These are phyloP conservation scores for Phodopus roborovskii DNA, from an alignment of 2,113 vertebrate genomes.

Conservation along the genomic window DNA sequence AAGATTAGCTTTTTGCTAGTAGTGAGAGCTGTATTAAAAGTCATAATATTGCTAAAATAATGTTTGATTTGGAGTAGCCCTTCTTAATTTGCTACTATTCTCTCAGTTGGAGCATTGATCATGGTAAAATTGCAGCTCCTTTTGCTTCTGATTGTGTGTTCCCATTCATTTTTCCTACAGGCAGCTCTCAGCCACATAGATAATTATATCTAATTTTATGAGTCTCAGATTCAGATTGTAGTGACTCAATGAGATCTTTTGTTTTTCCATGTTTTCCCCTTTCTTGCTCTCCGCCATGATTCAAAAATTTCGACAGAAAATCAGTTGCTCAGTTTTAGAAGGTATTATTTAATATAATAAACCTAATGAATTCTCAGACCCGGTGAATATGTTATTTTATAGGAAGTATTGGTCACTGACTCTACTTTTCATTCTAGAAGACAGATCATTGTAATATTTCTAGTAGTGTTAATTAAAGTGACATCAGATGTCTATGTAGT, in stretches of 20 bases:
- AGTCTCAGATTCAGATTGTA: conserved; percentile 66
- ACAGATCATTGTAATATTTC: not conserved
- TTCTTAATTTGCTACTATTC: conserved; percentile 51
- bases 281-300: not conserved
- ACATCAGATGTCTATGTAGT: conserved; percentile 5
- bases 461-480: conserved; percentile 64
- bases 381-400: conserved; percentile 41
- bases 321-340: conserved; percentile 11
- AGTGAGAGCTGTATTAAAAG: conserved; percentile 9
- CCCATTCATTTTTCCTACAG: conserved; percentile 46
- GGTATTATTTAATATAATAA: conserved; percentile 27
- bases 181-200: conserved; percentile 64
- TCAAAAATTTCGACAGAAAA: conserved; percentile 42
- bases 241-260: conserved; percentile 62
- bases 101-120: conserved; percentile 40
- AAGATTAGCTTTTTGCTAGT: conserved; percentile 35
- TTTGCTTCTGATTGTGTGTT: conserved; percentile 55
- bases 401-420: not conserved
- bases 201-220: conserved; percentile 70
- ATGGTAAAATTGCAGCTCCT: conserved; percentile 48
- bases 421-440: not conserved
- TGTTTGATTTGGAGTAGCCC: conserved; percentile 48
- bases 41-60: conserved; percentile 67
- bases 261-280: not conserved
- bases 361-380: not conserved